phyloP scores from a whole-genome alignment of 2,797 vertebrate genomes.

The Chiroxiphia lanceolata region DNA sequence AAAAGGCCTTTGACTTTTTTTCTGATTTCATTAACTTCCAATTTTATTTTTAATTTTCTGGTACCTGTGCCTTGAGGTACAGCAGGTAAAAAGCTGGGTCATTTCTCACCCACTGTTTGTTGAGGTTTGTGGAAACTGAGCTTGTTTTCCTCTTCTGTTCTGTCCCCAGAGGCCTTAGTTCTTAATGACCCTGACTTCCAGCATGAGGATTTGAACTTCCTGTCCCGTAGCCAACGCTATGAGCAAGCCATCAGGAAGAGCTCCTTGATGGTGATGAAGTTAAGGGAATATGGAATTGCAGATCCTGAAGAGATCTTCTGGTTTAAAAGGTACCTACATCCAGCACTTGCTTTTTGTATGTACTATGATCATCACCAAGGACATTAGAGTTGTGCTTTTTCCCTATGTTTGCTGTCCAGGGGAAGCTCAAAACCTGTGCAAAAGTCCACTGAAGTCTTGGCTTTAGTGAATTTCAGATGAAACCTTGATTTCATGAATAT shows the following conservation, averaged over 20 bases:
- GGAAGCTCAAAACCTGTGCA: neutral
- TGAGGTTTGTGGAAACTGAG: neutral
- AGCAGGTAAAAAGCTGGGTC: neutral
- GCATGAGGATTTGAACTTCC: conserved; percentile 90
- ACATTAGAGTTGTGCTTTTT: neutral
- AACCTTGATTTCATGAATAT: neutral
- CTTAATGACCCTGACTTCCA: conserved; percentile 89
- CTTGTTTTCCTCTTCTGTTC: neutral
- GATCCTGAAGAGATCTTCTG: conserved; percentile 92
- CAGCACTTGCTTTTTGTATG: neutral
- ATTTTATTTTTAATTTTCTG: neutral
- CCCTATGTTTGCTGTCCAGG: neutral
- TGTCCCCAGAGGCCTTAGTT: conserved; percentile 80
- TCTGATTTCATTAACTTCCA: neutral
- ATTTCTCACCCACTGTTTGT: accelerated
- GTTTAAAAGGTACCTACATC: conserved; percentile 88
- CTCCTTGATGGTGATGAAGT: conserved; percentile 88
- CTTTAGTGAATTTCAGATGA: neutral
- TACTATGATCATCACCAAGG: neutral
- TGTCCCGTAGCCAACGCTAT: conserved; percentile 92
- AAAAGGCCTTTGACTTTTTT: neutral
- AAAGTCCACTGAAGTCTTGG: neutral
- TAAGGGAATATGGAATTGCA: conserved; percentile 88
- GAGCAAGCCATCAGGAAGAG: conserved; percentile 91
- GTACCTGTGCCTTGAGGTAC: neutral